Percentiles rank a stretch among this genome's conserved stretches.
phyloP scores from a whole-genome alignment of 1,140 invertebrate species.

The Drosophila paulistorum region DNA sequence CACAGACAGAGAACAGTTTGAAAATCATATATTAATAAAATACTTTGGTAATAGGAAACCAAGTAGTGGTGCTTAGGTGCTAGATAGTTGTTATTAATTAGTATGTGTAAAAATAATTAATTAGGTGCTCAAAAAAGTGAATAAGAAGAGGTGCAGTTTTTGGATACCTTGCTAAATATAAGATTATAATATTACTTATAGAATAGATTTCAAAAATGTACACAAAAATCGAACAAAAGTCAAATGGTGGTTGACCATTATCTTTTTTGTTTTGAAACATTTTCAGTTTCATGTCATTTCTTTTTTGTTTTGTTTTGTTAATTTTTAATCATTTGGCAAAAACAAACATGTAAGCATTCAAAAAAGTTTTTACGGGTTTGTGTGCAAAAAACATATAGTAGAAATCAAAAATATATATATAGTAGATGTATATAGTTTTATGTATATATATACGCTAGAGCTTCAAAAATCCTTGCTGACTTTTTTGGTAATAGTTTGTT shows the following conservation, averaged over 20 bases:
- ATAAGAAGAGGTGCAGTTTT: constrained; percentile 56
- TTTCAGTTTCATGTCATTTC: constrained; percentile 18
- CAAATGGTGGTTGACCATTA: background rate
- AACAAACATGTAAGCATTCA: constrained; percentile 80
- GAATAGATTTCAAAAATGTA: constrained; percentile 61
- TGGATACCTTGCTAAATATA: constrained; percentile 65
- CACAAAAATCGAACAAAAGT: constrained; percentile 55
- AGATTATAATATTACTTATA: constrained; percentile 52
- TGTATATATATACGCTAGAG: constrained; percentile 41
- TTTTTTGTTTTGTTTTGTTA: constrained; percentile 32
- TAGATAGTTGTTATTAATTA: constrained; percentile 55
- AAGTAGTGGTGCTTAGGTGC: constrained; percentile 69
- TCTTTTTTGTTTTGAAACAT: constrained; percentile 19
- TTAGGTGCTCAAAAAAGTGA: constrained; percentile 65
- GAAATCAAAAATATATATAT: constrained; percentile 32
- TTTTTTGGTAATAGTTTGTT: constrained; percentile 42
- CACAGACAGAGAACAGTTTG: constrained; percentile 61
- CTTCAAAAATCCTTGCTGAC: constrained; percentile 68
- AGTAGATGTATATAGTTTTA: constrained; percentile 39
- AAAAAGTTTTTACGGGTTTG: constrained; percentile 57
- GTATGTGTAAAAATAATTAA: constrained; percentile 47
- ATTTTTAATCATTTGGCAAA: constrained; percentile 56
- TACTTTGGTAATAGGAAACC: constrained; percentile 33
- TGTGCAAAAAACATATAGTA: constrained; percentile 69
- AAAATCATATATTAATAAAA: constrained; percentile 24